Base-by-base conservation (phyloP, 2,888 invertebrate genomes). In the Cordilura impudica region DNA sequence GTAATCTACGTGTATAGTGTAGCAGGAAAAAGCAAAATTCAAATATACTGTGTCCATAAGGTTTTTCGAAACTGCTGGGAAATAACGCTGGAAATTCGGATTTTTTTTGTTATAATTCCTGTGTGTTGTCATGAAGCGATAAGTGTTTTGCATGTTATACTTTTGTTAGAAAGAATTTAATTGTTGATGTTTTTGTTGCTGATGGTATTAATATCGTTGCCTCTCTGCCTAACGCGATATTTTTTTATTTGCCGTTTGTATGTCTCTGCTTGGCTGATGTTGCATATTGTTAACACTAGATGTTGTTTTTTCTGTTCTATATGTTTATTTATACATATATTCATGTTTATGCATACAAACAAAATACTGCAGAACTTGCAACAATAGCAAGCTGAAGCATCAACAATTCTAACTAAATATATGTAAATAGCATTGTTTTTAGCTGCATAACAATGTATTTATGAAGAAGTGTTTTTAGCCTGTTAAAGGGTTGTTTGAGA, bases 131-230 rank as follows among this genome's bases (percentile, higher is more conserved):
- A 61, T 60, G 51, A 61, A 53, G 60, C 39, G 70, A 53, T 70
- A 53, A 70, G 70, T 43, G 43, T 70, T 61, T 61, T 70, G 53
- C 39, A 43, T 49, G 70, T 19, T 60, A 39, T 39, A 39, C n/a
- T 39, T 31, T 39, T 39, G 35, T 4, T 1, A 4, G 4, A n/a
- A 39, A 12, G n/a, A 39, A 39, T 6, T 12, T 31, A 10, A 12
- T 31, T 31, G 31, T 31, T 31, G 31, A 31, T 39, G 4, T n/a
- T 39, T n/a, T 39, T 39, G 35, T 39, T 39, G 35, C n/a, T 39
- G 35, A 4, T 39, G 35, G 2, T 39, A 12, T n/a, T n/a, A n/a
- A n/a, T 39, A 39, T 39, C n/a, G 35, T n/a, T n/a, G n/a, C n/a
- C n/a, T 39, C n/a, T n/a, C 35, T 39, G n/a, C n/a, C 8, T 5